phyloP scores from a whole-genome alignment of 1,140 invertebrate species.

The Goniozus legneri region DNA sequence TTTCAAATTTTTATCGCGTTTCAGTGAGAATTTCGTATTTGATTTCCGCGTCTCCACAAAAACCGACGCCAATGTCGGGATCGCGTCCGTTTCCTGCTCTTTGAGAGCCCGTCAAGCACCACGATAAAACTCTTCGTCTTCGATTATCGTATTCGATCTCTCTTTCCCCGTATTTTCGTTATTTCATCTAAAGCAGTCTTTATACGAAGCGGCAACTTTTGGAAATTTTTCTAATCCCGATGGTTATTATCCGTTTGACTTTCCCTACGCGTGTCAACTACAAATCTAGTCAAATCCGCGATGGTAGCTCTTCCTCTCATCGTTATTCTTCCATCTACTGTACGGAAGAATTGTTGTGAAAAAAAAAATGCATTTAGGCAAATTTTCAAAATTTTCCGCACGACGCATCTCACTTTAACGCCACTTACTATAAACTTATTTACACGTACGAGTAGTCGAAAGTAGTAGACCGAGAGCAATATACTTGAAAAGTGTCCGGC shows the following conservation, averaged over 20 bases:
- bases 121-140: conserved; percentile 18
- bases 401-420: not conserved
- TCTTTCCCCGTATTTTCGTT: conserved; percentile 11
- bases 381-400: conserved; percentile 28
- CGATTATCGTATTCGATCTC: conserved; percentile 18
- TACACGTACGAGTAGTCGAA: conserved; percentile 16
- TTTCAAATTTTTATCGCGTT: no score
- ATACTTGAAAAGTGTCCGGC: conserved; percentile 4
- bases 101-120: conserved; percentile 32
- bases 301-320: not conserved
- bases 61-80: not conserved
- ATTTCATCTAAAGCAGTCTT: conserved; percentile 43
- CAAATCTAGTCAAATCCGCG: no score
- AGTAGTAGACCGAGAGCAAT: conserved; percentile 8
- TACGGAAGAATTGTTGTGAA: no score
- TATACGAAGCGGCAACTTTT: conserved; percentile 33
- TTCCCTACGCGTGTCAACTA: no score
- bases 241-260: not conserved
- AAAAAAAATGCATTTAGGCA: conserved; percentile 15
- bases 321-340: not conserved
- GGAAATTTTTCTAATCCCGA: conserved; percentile 18
- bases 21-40: no score
- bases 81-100: not conserved
- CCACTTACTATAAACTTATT: conserved; percentile 1
- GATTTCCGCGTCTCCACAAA: conserved; percentile 5